A percentile compares a stretch with the other conserved stretches of the same genome.
Conservation (phyloP, 1,140 invertebrate species). For the Probaryconus sp. region DNA sequence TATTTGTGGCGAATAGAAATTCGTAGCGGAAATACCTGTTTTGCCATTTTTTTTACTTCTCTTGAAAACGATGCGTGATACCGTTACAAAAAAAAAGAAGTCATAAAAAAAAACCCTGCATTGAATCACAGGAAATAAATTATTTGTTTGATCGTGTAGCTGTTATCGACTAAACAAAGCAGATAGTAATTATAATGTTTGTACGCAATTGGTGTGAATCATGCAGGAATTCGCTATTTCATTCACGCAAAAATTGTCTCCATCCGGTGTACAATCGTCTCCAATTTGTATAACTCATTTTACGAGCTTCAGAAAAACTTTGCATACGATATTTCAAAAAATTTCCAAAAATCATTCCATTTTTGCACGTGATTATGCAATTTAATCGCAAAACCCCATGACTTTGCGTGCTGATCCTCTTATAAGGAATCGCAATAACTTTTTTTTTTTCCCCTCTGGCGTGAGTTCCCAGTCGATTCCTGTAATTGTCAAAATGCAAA, state of each 20-base stretch:
- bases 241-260: conserved; percentile 27
- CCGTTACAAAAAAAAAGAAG: conserved; percentile 36
- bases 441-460: too few relatives aligned
- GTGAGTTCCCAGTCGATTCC: conserved; percentile 34
- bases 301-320: too few relatives aligned
- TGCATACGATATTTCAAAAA: too few relatives aligned
- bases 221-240: not conserved
- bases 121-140: conserved; percentile 38
- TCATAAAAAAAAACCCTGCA: conserved; percentile 12
- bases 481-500: conserved; percentile 59
- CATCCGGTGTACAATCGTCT: not conserved
- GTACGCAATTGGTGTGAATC: conserved; percentile 28
- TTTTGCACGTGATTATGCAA: too few relatives aligned
- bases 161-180: conserved; percentile 47
- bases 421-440: too few relatives aligned
- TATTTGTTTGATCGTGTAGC: conserved; percentile 37
- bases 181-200: conserved; percentile 34
- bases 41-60: not conserved
- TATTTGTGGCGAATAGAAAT: conserved; percentile 36
- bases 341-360: too few relatives aligned
- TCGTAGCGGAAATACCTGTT: conserved; percentile 41
- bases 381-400: too few relatives aligned
- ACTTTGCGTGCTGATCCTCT: too few relatives aligned
- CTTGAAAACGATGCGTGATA: conserved; percentile 33
- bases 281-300: too few relatives aligned